Base-by-base conservation (phyloP, 2,888 invertebrate genomes). In the Pantelozetes paolii region DNA sequence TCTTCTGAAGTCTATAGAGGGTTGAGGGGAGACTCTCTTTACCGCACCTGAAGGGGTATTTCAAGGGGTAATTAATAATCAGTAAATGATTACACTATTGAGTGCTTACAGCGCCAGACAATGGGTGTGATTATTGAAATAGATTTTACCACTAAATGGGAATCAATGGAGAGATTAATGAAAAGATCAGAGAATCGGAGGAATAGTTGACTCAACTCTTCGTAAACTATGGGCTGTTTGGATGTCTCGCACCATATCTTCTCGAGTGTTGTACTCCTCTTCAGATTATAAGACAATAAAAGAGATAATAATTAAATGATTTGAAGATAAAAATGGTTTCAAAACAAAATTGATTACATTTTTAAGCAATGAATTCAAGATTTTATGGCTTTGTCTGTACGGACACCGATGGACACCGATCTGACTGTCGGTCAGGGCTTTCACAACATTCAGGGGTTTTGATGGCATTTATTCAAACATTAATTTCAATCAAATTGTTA, bases 251-350 rank as follows among this genome's bases (percentile, higher is more conserved):
- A 45, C 67, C 69, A 70, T 48, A 70, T 48, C 64, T 70, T 70
- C 18, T 50, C 32, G 28, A 73, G 70, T 26, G 23, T 70, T 26
- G 69, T 70, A 8, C 81, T 20, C 48, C 42, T 76, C 74, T 73
- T 5, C n/a, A 32, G 26, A 13, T 30, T 28, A 28, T 6, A 23
- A 6, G 15, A 57, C 6, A 57, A 13, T 57, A 8, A 5, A 57
- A 57, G 28, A 50, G 32, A 15, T 62, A 2, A 62, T 5, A 26
- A 32, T 26, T 20, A 23, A 54, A 5, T 54, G 6, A 50, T n/a
- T n/a, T 5, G 18, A 11, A 5, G 54, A 54, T 23, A 26, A 20
- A 20, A 62, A 18, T 62, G 32, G 26, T 57, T 23, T 6, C 6
- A 50, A 50, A 9, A 5, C 18, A 50, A 50, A 20, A 50, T 9